Conservation (phyloP, 2,797 vertebrate species). For the Syngnathus rostellatus region DNA sequence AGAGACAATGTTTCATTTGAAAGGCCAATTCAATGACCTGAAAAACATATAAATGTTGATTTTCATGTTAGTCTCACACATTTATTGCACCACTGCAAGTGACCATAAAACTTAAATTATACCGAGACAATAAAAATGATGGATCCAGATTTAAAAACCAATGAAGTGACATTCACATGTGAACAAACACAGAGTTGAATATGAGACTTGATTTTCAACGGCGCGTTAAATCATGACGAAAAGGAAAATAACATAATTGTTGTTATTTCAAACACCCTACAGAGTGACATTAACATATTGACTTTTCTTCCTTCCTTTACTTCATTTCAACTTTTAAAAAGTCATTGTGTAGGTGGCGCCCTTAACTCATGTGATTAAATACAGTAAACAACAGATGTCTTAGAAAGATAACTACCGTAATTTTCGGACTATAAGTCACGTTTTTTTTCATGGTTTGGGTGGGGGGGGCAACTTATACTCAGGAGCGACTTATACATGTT, state of each 20-base stretch:
- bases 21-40: background rate
- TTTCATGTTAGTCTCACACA: background rate
- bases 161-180: background rate
- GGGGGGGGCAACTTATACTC: no score
- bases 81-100: background rate
- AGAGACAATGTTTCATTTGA: constrained; percentile 6
- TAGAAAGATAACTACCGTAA: no score
- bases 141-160: no score
- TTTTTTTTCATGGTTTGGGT: no score
- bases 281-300: background rate
- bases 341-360: background rate
- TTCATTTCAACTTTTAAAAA: background rate
- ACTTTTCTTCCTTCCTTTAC: background rate
- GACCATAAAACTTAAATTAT: background rate
- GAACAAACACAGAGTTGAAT: constrained; percentile 1
- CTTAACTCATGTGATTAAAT: background rate
- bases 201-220: background rate
- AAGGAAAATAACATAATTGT: background rate
- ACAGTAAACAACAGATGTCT: background rate
- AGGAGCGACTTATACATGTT: no score
- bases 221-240: background rate
- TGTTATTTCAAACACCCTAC: background rate
- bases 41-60: constrained; percentile 1
- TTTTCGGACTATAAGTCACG: no score
- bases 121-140: background rate